Percentiles rank a stretch among this genome's conserved stretches.
These are phyloP conservation scores for Papilio glaucus DNA, from an alignment of 1,140 invertebrate species.

Conservation along the genomic window DNA sequence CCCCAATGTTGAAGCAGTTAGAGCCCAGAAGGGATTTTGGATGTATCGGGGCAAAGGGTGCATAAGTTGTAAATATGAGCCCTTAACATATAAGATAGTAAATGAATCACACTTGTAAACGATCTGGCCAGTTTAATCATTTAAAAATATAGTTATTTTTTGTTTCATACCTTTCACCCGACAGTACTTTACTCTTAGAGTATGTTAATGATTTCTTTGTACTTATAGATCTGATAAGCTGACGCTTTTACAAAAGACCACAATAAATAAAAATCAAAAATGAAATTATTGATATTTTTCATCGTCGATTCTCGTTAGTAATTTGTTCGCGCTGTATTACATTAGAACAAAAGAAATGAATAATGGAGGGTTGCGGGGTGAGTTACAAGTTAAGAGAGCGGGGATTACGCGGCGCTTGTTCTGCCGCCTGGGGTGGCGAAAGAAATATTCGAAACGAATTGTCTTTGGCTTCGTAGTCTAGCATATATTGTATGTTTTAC, in stretches of 20 bases:
- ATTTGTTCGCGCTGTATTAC: slow-evolving; percentile 6
- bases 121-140: too few species aligned
- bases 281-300: neutral
- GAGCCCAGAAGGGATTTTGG: neutral
- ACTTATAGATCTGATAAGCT: too few species aligned
- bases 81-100: too few species aligned
- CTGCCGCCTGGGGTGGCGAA: neutral
- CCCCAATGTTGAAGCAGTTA: slow-evolving; percentile 7
- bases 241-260: too few species aligned
- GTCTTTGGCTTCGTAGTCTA: neutral
- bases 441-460: slow-evolving; percentile 8
- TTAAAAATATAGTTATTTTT: too few species aligned
- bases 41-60: neutral
- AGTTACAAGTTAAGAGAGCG: slow-evolving; percentile 9
- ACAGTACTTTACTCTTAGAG: too few species aligned
- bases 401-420: slow-evolving; percentile 2
- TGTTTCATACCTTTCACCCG: too few species aligned
- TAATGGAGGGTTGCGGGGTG: neutral
- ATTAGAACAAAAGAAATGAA: slow-evolving; percentile 21
- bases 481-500: neutral
- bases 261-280: neutral
- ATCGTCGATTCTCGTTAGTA: neutral
- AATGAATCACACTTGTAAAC: too few species aligned
- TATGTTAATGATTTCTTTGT: too few species aligned
- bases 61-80: neutral